These are phyloP conservation scores for Calephelis virginiensis DNA, from an alignment of 1,140 invertebrate species.

Conservation along the genomic window DNA sequence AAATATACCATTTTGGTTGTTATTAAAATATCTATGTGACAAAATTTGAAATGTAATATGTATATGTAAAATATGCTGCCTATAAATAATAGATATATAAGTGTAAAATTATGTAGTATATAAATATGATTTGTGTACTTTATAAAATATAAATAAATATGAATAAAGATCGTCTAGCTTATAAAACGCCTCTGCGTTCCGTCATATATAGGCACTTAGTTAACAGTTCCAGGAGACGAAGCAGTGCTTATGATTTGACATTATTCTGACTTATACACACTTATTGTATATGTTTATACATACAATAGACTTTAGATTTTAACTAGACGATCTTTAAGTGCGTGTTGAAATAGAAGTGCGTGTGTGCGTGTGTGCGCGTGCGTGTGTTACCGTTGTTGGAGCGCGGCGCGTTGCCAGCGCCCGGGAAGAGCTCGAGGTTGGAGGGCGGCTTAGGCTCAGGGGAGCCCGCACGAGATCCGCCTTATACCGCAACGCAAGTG, in stretches of 20 bases:
- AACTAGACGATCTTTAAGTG: not conserved
- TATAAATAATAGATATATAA: too few relatives aligned
- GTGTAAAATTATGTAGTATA: too few relatives aligned
- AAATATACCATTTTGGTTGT: not conserved
- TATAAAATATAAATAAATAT: too few relatives aligned
- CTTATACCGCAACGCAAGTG: conserved; percentile 74
- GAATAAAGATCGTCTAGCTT: too few relatives aligned
- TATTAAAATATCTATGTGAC: not conserved
- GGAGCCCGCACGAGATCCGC: conserved; percentile 85
- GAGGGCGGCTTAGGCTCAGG: conserved; percentile 82
- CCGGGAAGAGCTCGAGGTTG: conserved; percentile 87
- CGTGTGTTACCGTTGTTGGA: conserved; percentile 84
- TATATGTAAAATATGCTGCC: too few relatives aligned
- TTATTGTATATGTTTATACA: too few relatives aligned
- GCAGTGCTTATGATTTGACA: too few relatives aligned
- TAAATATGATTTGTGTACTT: too few relatives aligned
- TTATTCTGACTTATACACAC: too few relatives aligned
- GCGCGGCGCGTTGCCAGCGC: conserved; percentile 78
- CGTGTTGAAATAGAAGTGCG: not conserved
- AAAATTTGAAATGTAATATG: not conserved
- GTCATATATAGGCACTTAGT: too few relatives aligned
- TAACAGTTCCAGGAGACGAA: too few relatives aligned
- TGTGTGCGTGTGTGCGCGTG: conserved; percentile 30
- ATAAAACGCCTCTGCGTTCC: too few relatives aligned
- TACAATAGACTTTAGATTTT: not conserved